These are phyloP conservation scores for Hypocryptadius cinnamomeus DNA, from an alignment of 2,113 vertebrate species.

Conservation along the genomic window DNA sequence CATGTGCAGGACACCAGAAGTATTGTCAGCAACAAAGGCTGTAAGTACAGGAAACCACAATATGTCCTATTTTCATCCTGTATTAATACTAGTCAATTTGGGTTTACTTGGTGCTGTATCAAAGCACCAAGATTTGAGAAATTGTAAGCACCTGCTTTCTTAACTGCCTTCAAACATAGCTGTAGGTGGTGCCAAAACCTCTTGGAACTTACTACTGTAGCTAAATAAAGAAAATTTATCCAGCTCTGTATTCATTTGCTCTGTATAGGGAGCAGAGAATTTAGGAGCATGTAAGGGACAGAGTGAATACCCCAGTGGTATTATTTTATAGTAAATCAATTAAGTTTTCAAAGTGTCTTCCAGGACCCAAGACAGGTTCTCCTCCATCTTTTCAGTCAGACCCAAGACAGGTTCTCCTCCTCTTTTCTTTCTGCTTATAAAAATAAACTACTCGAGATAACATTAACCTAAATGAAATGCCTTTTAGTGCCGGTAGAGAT, in stretches of 20 bases:
- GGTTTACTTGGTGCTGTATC: background rate
- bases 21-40: background rate
- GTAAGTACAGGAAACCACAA: background rate
- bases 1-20: background rate
- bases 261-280: background rate
- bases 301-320: background rate
- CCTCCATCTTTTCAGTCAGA: background rate
- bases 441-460: background rate
- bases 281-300: background rate
- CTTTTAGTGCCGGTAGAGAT: background rate
- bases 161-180: background rate
- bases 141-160: background rate
- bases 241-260: background rate
- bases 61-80: background rate
- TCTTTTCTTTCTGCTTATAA: background rate
- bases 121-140: background rate
- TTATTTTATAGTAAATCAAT: background rate
- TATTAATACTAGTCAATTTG: background rate
- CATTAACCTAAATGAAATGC: background rate
- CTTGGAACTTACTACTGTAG: background rate
- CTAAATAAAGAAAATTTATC: background rate
- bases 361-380: background rate
- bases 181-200: background rate
- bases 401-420: background rate
- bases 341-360: background rate